Conservation (phyloP, 2,888 invertebrate species). For the Hofmannophila pseudospretella region DNA sequence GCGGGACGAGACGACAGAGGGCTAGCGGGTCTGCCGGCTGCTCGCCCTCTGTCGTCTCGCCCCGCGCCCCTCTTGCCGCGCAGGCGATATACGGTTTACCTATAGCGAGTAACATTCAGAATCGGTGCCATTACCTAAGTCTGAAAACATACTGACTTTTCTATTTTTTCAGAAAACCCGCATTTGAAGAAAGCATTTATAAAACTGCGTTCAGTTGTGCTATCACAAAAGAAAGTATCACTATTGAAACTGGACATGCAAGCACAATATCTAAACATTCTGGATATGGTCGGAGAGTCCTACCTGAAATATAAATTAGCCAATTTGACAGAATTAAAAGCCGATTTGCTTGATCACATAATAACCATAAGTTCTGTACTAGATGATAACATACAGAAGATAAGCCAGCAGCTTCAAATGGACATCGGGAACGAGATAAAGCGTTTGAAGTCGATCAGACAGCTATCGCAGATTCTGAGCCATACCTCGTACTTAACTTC, state of each 20-base stretch:
- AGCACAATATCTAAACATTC: conserved; percentile 34
- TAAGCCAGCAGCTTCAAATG: conserved; percentile 55
- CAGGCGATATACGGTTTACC: neutral
- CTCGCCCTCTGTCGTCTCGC: too few species aligned
- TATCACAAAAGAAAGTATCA: conserved; percentile 27
- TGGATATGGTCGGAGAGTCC: conserved; percentile 40
- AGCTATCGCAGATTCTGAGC: conserved; percentile 36
- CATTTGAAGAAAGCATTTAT: conserved; percentile 16
- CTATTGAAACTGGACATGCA: conserved; percentile 43
- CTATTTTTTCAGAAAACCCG: conserved; percentile 24
- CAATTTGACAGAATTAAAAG: conserved; percentile 17
- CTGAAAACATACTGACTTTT: too few species aligned
- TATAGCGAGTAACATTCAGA: too few species aligned
- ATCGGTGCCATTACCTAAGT: neutral
- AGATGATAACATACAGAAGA: conserved; percentile 33
- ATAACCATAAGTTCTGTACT: conserved; percentile 33
- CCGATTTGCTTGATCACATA: conserved; percentile 27
- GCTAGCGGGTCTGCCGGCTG: too few species aligned
- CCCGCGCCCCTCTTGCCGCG: too few species aligned
- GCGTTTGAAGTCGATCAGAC: conserved; percentile 44
- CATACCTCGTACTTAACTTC: conserved; percentile 17
- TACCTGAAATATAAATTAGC: conserved; percentile 25
- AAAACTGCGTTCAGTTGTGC: conserved; percentile 8
- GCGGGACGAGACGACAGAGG: too few species aligned
- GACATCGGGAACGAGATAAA: conserved; percentile 51